These are phyloP conservation scores for Aricia agestis DNA, from an alignment of 1,140 invertebrate genomes.

Conservation along the genomic window DNA sequence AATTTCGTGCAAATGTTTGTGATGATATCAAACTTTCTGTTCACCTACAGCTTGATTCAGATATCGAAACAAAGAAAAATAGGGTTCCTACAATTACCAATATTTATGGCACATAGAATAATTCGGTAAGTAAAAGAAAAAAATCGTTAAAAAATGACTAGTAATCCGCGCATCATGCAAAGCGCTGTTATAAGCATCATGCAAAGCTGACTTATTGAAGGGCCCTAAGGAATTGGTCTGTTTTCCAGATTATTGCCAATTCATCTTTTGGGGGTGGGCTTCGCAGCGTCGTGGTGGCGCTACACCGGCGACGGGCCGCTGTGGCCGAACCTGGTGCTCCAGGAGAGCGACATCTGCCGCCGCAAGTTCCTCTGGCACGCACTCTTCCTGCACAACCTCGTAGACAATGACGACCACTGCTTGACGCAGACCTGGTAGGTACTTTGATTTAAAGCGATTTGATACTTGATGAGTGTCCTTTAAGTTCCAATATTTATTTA, in stretches of 20 bases:
- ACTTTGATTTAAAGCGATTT: too few species aligned
- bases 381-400: slow-evolving; percentile 78
- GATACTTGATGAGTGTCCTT: too few species aligned
- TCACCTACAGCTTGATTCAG: slow-evolving; percentile 38
- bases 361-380: slow-evolving; percentile 81
- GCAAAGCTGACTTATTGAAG: too few species aligned
- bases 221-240: background rate
- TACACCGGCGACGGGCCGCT: slow-evolving; percentile 40
- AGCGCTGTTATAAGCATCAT: too few species aligned
- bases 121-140: slow-evolving; percentile 33
- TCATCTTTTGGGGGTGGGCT: slow-evolving; percentile 44
- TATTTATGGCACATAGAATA: slow-evolving; percentile 36
- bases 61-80: slow-evolving; percentile 31
- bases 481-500: too few species aligned
- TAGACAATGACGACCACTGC: slow-evolving; percentile 39
- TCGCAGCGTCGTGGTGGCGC: slow-evolving; percentile 45
- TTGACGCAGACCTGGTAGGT: slow-evolving; percentile 54
- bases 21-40: slow-evolving; percentile 40
- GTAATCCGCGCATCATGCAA: too few species aligned
- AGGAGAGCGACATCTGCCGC: slow-evolving; percentile 72
- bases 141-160: too few species aligned
- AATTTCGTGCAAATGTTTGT: slow-evolving; percentile 36
- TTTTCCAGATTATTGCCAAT: slow-evolving; percentile 46
- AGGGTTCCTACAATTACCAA: slow-evolving; percentile 30
- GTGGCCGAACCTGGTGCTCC: slow-evolving; percentile 38